Evolutionary conservation across 1,140 invertebrate species (phyloP).

Genomic region (Venturia canescens): DNA sequence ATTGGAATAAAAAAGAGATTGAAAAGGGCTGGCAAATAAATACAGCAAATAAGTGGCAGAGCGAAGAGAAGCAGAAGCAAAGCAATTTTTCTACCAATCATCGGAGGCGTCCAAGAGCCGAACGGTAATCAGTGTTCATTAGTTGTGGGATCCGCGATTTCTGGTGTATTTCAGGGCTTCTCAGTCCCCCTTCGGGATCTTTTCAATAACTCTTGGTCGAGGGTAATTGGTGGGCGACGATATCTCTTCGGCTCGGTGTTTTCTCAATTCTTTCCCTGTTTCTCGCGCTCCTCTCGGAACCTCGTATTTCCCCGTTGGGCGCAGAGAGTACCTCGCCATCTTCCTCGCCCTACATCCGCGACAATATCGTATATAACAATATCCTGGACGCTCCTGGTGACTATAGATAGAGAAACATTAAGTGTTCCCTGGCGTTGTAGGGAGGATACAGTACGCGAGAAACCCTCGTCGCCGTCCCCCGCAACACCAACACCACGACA

Average conservation of each 20-base stretch:
- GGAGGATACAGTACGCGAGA: constrained; percentile 53
- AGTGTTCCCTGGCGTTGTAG: constrained; percentile 66
- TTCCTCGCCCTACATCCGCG: constrained; percentile 49
- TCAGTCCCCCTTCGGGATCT: constrained; percentile 68
- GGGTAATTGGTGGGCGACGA: constrained; percentile 73
- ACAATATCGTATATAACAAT: constrained; percentile 77
- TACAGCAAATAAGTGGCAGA: background rate
- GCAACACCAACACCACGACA: constrained; percentile 20
- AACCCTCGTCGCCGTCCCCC: background rate
- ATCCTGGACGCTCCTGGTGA: constrained; percentile 67
- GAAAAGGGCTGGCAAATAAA: no score
- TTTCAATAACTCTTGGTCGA: constrained; percentile 76
- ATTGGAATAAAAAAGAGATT: no score
- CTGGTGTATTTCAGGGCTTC: constrained; percentile 48
- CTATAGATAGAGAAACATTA: constrained; percentile 76
- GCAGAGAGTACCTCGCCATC: constrained; percentile 15
- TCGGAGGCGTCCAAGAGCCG: constrained; percentile 62
- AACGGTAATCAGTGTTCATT: constrained; percentile 76
- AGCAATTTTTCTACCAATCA: constrained; percentile 68
- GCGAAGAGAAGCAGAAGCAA: background rate
- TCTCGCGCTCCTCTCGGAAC: background rate
- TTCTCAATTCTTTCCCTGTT: constrained; percentile 43
- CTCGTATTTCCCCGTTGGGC: constrained; percentile 43
- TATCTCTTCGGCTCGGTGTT: constrained; percentile 66
- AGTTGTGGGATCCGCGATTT: constrained; percentile 66